Percentiles rank a stretch among this genome's conserved stretches.
Evolutionary conservation across 2,797 vertebrate genomes (phyloP).

Genomic region (Microctenopoma stevenorrisi): DNA sequence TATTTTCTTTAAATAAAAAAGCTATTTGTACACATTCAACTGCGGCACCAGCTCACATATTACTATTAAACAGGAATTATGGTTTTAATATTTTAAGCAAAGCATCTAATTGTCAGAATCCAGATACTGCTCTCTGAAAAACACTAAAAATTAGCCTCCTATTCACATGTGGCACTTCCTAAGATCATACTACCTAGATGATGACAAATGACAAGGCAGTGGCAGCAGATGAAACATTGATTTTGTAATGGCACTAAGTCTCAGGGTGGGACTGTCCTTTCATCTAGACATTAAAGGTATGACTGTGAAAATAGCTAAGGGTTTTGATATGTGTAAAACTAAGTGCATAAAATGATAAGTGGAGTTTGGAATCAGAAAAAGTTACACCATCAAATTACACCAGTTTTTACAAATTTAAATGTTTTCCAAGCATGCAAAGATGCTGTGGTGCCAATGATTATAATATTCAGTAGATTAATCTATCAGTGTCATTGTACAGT

Average conservation of each 20-base stretch:
- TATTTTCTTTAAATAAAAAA: slow-evolving; percentile 20
- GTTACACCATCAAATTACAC: slow-evolving; percentile 48
- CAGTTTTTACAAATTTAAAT: slow-evolving; percentile 58
- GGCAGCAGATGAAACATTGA: slow-evolving; percentile 45
- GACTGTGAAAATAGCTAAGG: slow-evolving; percentile 13
- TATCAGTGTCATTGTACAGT: slow-evolving; percentile 50
- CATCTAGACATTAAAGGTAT: slow-evolving; percentile 25
- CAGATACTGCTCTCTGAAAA: slow-evolving; percentile 19
- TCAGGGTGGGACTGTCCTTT: slow-evolving; percentile 20
- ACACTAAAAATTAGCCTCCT: slow-evolving; percentile 24
- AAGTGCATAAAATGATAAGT: slow-evolving; percentile 8
- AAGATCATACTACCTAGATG: slow-evolving; percentile 6
- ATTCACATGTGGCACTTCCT: slow-evolving; percentile 33
- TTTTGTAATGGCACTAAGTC: slow-evolving; percentile 52
- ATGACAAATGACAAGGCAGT: slow-evolving; percentile 31
- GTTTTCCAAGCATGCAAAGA: slow-evolving; percentile 75
- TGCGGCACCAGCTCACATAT: slow-evolving; percentile 7
- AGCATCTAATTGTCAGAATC: slow-evolving; percentile 25
- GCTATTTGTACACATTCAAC: slow-evolving; percentile 16
- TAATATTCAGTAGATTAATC: slow-evolving; percentile 48
- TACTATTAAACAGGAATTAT: slow-evolving; percentile 8
- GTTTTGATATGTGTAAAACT: slow-evolving; percentile 13
- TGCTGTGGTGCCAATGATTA: slow-evolving; percentile 54
- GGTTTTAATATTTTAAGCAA: slow-evolving; percentile 32
- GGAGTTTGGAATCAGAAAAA: slow-evolving; percentile 22